These are phyloP conservation scores for Leptopilina boulardi DNA, from an alignment of 1,140 invertebrate species.

Conservation along the genomic window DNA sequence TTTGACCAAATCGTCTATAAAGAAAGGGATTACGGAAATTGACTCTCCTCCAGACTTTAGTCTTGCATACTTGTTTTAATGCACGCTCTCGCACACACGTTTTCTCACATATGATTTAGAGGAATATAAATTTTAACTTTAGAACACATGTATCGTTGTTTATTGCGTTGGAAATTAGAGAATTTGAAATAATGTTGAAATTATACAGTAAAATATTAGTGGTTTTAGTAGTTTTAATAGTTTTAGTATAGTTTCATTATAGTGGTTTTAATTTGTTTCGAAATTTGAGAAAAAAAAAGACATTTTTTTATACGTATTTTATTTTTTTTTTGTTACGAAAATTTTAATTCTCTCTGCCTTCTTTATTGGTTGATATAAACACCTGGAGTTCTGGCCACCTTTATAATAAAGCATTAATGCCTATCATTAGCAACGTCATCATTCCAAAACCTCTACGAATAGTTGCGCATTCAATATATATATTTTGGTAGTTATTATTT, in stretches of 20 bases:
- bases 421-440: no score
- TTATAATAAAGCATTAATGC: no score
- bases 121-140: not conserved
- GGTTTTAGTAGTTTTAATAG: not conserved
- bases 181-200: not conserved
- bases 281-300: no score
- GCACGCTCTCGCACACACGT: not conserved
- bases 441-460: no score
- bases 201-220: not conserved
- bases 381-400: no score
- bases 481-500: no score
- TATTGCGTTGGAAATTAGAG: not conserved
- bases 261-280: no score
- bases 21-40: not conserved
- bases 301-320: no score
- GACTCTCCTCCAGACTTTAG: conserved; percentile 12
- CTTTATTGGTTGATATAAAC: no score
- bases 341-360: no score
- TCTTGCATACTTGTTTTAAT: not conserved
- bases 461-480: no score
- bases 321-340: no score
- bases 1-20: conserved; percentile 11
- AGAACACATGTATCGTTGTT: not conserved
- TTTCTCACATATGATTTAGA: not conserved
- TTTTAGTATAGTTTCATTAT: not conserved